Evolutionary conservation across 2,113 vertebrate species (phyloP), one percentile per base, ranked within the genome.

Genomic region (Tor tambroides): DNA sequence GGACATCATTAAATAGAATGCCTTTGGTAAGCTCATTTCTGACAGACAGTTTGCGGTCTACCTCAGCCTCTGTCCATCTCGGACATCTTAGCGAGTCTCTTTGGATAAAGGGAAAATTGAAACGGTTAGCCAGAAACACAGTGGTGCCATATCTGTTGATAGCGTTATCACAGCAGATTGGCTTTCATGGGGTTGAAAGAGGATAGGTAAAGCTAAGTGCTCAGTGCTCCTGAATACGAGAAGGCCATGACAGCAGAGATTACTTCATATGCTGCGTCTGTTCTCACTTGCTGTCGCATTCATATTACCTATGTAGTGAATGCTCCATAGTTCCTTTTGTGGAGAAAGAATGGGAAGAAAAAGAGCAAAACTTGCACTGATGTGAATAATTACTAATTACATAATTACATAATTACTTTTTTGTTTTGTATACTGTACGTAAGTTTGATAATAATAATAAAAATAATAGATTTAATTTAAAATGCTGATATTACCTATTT

Each of bases 1-100:
- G 67, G 89, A 30, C 84, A 46, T 91, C 91, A 90, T 93, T 92
- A 90, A 92, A 92, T 85, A 82, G 89, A 89, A 92, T 89, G 89
- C 83, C 79, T 81, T 80, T 63, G 19, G 86, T 93, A 92, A 94
- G 93, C 91, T 89, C 85, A 92, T 92, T 88, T 90, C 77, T 77
- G 87, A 83, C 59, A 80, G 80, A 67, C 85, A 74, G 79, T 77
- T 80, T 82, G 88, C 51, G 21, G 85, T 69, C 41, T 77, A 78
- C 32, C 67, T 84, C 61, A 80, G 54, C 35, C 80, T 41, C 77
- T 28, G n/a, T 84, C 76, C 32, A 71, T 76, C 59, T 85, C 11
- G 21, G 74, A 71, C 78, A 78, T 87, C 74, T 80, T 65, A 86
- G 77, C 76, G 35, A 82, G 87, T 88, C 85, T 85, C 38, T 89